Percentiles rank a stretch among this genome's conserved stretches.
Conservation (phyloP, 2,113 vertebrate genomes). For the Pelmatolapia mariae region DNA sequence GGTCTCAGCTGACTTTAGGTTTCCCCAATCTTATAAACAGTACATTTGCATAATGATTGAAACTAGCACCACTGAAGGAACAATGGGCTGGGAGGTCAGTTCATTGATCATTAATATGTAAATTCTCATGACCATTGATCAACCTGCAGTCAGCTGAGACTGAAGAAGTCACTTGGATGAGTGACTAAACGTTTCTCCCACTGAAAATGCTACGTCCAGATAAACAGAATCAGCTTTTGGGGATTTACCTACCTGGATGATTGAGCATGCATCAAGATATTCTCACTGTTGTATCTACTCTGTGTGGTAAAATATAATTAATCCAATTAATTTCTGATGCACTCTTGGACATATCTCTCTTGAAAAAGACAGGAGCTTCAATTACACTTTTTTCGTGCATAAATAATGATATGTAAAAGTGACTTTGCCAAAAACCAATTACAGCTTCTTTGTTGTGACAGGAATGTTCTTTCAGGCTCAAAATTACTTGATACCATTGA, state of each 20-base stretch:
- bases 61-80: not conserved
- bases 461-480: not conserved
- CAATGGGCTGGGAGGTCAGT: not conserved
- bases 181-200: not conserved
- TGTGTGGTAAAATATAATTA: not conserved
- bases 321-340: not conserved
- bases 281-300: not conserved
- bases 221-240: not conserved
- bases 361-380: not conserved
- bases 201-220: not conserved
- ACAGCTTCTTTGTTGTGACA: not conserved
- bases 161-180: not conserved
- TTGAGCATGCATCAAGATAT: not conserved
- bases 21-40: not conserved
- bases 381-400: not conserved
- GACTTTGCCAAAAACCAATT: not conserved
- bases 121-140: not conserved
- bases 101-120: not conserved
- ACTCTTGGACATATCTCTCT: not conserved
- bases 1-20: not conserved
- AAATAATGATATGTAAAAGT: not conserved
- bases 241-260: not conserved
- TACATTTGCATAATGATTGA: not conserved
- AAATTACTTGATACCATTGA: not conserved
- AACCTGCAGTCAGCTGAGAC: not conserved